Percentiles rank a stretch among this genome's conserved stretches.
Evolutionary conservation across 2,797 vertebrate species (phyloP).

Genomic region (Clangula hyemalis): DNA sequence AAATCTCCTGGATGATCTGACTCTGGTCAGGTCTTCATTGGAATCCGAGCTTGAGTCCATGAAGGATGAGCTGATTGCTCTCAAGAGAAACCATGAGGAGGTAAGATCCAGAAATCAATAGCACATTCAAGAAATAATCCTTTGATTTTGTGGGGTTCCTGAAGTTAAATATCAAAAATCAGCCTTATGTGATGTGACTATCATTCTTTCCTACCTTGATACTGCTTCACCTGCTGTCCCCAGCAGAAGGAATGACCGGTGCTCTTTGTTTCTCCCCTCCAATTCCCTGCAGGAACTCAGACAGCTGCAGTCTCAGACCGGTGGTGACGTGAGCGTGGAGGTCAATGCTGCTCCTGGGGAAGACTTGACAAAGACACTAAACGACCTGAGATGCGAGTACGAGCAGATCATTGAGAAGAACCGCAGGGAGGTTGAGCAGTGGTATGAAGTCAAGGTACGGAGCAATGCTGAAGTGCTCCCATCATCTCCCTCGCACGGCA

Average conservation of each 20-base stretch:
- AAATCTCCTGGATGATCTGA: slow-evolving; percentile 60
- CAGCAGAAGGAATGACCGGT: not conserved
- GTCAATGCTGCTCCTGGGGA: slow-evolving; percentile 69
- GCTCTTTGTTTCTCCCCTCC: not conserved
- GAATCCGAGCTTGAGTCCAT: slow-evolving; percentile 61
- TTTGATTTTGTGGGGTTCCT: not conserved
- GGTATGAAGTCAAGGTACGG: slow-evolving; percentile 71
- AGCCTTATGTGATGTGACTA: rapidly evolving
- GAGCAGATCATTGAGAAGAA: slow-evolving; percentile 73
- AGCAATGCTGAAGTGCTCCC: no score
- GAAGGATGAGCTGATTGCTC: slow-evolving; percentile 61
- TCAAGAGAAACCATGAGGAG: slow-evolving; percentile 75
- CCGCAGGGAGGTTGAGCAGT: slow-evolving; percentile 62
- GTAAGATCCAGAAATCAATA: not conserved
- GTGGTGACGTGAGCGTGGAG: slow-evolving; percentile 74
- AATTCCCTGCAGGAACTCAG: slow-evolving; percentile 54
- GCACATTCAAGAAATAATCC: not conserved
- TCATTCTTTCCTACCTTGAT: not conserved
- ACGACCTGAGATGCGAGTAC: slow-evolving; percentile 66
- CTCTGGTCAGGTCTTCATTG: slow-evolving; percentile 33
- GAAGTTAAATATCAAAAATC: not conserved
- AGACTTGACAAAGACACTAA: slow-evolving; percentile 70
- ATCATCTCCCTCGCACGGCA: not conserved
- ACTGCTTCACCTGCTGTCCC: not conserved
- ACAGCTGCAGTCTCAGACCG: slow-evolving; percentile 26